Base-by-base conservation (phyloP, 2,113 vertebrate genomes). In the Saimiri boliviensis region DNA sequence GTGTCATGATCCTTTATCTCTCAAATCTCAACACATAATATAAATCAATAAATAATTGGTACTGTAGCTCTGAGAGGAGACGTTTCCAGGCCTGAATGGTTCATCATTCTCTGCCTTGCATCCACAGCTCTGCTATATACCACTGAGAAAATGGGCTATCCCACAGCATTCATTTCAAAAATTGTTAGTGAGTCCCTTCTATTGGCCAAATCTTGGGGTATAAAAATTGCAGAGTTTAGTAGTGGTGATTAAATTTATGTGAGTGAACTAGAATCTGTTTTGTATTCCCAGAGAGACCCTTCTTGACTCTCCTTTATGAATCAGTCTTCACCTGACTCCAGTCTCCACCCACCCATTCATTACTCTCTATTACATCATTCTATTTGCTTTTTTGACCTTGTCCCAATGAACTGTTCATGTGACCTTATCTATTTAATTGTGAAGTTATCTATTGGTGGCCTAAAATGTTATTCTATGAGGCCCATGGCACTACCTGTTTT, bases 391-490 rank as follows among this genome's bases (percentile, higher is more conserved):
- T 1, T 35, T 54, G 0, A 1, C 2, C 11, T n/a, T 80, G 60
- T 74, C 35, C 52, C 8, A 9, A 5, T 54, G 23, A 47, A 45
- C 6, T 37, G 13, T n/a, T 27, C 16, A 35, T 77, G 2, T 25
- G 35, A 20, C 4, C 12, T 5, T 19, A n/a, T 58, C 40, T 27
- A 8, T 37, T 56, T 85, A 40, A 52, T 12, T 13, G 6, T 3
- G 40, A 32, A 52, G 35, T 14, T 11, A 0, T 21, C 1, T 5
- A 0, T 32, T 45, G 3, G 6, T 20, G 45, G 23, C 25, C 66
- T 25, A 25, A 32, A 17, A 6, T n/a, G 7, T 68, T 23, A 68
- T 25, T 23, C 27, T 32, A 0, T 17, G 35, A 70, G 32, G 0
- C 5, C 27, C 30, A n/a, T 6, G 4, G 0, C 2, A 21, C n/a